These are phyloP conservation scores for Forbesichthys agassizii DNA, from an alignment of 2,113 vertebrate genomes.

Conservation along the genomic window DNA sequence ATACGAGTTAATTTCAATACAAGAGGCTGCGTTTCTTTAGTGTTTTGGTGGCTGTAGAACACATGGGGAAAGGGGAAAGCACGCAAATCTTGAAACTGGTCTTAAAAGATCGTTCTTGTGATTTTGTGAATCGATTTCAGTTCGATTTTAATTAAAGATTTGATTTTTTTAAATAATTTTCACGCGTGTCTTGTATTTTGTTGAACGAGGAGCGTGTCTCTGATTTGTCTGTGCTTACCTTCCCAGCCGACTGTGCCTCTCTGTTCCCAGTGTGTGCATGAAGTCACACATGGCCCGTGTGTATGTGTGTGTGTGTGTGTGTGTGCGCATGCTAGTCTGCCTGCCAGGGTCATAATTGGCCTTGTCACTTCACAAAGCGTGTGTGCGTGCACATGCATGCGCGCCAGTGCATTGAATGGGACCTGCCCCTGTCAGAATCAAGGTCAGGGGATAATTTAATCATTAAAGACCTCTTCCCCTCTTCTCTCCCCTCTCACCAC, in stretches of 20 bases:
- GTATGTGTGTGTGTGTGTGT: not conserved
- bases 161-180: too few relatives aligned
- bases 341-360: conserved; percentile 76
- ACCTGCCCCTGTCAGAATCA: conserved; percentile 73
- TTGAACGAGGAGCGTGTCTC: too few relatives aligned
- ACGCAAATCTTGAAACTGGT: too few relatives aligned
- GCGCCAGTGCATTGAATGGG: conserved; percentile 45
- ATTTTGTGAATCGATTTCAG: too few relatives aligned
- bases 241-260: conserved; percentile 5
- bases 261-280: conserved; percentile 26
- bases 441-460: conserved; percentile 82
- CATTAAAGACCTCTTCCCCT: conserved; percentile 72
- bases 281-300: not conserved
- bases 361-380: conserved; percentile 62
- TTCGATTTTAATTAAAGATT: too few relatives aligned
- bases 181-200: too few relatives aligned
- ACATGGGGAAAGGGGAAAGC: too few relatives aligned
- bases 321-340: conserved; percentile 33
- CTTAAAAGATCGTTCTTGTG: too few relatives aligned
- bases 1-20: too few relatives aligned
- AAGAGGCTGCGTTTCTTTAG: too few relatives aligned
- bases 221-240: not conserved
- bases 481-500: conserved; percentile 35
- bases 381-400: conserved; percentile 9
- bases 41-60: too few relatives aligned